Conservation (phyloP, 2,797 vertebrate species). For the Tokudaia tokunoshimensis region DNA sequence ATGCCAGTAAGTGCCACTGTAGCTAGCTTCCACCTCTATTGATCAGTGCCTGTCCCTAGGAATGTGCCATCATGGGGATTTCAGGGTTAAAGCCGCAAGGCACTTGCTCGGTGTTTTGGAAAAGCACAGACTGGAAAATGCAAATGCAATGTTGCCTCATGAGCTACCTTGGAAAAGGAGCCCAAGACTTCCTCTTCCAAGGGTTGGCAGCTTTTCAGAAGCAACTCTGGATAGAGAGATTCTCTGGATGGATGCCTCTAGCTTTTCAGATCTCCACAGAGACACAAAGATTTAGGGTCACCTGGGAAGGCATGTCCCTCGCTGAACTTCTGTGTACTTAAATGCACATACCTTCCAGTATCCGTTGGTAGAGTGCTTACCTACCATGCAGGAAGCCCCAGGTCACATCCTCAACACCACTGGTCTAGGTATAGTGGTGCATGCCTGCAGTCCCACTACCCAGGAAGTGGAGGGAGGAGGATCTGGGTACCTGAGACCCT, state of each 20-base stretch:
- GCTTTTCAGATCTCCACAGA: slow-evolving; percentile 9
- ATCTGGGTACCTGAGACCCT: neutral
- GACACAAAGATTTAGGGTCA: neutral
- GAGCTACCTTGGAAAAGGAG: slow-evolving; percentile 51
- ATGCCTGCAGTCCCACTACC: neutral
- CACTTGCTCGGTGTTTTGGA: slow-evolving; percentile 15
- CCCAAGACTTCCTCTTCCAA: slow-evolving; percentile 16
- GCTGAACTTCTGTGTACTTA: slow-evolving; percentile 7
- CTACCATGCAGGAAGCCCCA: neutral
- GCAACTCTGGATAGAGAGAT: slow-evolving; percentile 12
- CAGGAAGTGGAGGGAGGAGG: neutral
- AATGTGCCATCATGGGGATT: neutral
- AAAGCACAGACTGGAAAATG: slow-evolving; percentile 29
- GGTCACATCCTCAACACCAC: neutral
- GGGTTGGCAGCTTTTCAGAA: slow-evolving; percentile 54
- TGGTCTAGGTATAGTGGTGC: neutral
- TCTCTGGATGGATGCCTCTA: neutral
- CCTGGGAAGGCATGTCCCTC: neutral
- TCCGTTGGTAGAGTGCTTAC: neutral
- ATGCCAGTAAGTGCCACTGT: neutral
- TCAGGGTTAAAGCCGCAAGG: slow-evolving; percentile 36
- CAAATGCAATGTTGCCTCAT: slow-evolving; percentile 34
- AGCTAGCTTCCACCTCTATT: neutral
- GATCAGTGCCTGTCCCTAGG: neutral
- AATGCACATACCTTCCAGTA: neutral